These are phyloP conservation scores for Alitta virens DNA, from an alignment of 2,888 invertebrate species.

Conservation along the genomic window DNA sequence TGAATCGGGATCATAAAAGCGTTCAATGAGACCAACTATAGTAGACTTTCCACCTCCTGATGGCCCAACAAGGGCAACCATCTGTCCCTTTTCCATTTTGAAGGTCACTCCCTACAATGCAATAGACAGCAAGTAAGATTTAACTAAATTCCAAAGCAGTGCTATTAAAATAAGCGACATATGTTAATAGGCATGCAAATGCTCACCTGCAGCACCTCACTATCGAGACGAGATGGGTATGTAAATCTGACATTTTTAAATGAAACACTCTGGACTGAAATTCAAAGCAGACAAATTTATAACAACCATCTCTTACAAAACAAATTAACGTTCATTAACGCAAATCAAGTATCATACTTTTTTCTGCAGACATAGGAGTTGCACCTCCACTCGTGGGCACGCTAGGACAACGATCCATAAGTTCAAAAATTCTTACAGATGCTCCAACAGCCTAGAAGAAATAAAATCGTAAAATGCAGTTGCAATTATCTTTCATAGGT, in stretches of 20 bases:
- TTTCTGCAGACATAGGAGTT: conserved; percentile 30
- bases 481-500: too few relatives aligned
- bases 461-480: not conserved
- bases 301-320: too few relatives aligned
- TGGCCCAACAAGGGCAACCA: conserved; percentile 53
- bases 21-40: conserved; percentile 49
- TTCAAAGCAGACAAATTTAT: not conserved
- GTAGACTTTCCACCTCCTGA: conserved; percentile 54
- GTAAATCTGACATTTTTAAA: conserved; percentile 46
- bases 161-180: too few relatives aligned
- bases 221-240: conserved; percentile 51
- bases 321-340: too few relatives aligned
- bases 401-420: conserved; percentile 44
- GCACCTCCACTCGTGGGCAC: conserved; percentile 36
- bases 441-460: conserved; percentile 49
- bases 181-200: too few relatives aligned
- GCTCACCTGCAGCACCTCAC: conserved; percentile 45
- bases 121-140: not conserved
- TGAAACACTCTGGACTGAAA: conserved; percentile 38
- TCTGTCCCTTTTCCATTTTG: conserved; percentile 43
- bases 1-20: conserved; percentile 49
- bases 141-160: too few relatives aligned
- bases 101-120: conserved; percentile 42
- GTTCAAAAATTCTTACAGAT: conserved; percentile 48
- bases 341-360: conserved; percentile 28